Evolutionary conservation across 2,113 vertebrate species (phyloP), one percentile per base, ranked within the genome.

Genomic region (Ellobius talpinus): DNA sequence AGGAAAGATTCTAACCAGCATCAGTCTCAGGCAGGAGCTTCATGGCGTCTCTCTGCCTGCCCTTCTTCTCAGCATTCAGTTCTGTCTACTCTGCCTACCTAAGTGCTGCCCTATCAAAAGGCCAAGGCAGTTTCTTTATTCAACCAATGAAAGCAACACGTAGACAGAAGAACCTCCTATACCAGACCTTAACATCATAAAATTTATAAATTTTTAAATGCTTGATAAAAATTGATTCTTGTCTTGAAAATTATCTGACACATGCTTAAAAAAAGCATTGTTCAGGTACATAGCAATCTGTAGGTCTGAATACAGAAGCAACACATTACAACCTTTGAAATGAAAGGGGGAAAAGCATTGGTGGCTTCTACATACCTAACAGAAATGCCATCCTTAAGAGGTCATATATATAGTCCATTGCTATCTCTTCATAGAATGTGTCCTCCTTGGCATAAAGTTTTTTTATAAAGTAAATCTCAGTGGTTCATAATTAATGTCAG

Each of bases 401-500:
- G 0, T 90, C 55, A 36, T 73, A 52, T 76, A 23, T 77, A 79
- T 55, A 86, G 52, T 81, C 79, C 96, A 96, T 97, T 45, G 58
- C 13, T 96, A 82, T 96, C 91, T 95, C 65, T 89, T 97, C 92
- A 97, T 93, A 97, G 94, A 97, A 52, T 96, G 97, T 98, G 96
- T 96, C 77, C 93, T 98, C 66, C 12, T 52, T 89, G 90, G 89
- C 89, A 95, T 93, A 92, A 98, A 89, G 95, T 63, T 63, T 58
- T 11, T 65, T 29, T 68, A 42, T 42, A 5, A 17, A 42, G 87
- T 89, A 50, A 91, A 87, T 96, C 93, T 98, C 93, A 42, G 86
- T 96, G 95, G 92, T 98, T 97, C 98, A 98, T 98, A 98, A 99
- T 99, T 99, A 99, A 98, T 98, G 98, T 98, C 97, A 98, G 91